These are phyloP conservation scores for Torymus tubicola DNA, from an alignment of 2,888 invertebrate species.

Conservation along the genomic window DNA sequence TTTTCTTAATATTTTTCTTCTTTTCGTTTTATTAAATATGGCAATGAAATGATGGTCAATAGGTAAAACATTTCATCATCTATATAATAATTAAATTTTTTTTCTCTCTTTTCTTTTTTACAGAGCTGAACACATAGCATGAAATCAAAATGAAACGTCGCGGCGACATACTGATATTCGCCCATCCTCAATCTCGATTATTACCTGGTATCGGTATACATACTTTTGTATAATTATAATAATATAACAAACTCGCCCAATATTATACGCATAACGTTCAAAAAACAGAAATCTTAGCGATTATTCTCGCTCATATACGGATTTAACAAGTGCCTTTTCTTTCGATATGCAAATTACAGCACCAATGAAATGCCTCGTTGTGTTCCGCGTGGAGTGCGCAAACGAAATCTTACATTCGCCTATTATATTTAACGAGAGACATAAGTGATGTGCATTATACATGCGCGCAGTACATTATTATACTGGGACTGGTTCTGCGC, in stretches of 20 bases:
- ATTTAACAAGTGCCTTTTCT: slow-evolving; percentile 34
- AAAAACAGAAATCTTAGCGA: neutral
- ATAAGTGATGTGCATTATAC: too few species aligned
- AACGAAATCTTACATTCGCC: neutral
- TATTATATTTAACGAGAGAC: too few species aligned
- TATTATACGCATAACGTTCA: slow-evolving; percentile 1
- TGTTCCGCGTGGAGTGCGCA: neutral
- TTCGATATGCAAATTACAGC: slow-evolving; percentile 44
- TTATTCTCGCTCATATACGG: too few species aligned
- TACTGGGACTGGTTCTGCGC: too few species aligned
- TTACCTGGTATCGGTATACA: too few species aligned
- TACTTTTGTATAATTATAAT: too few species aligned
- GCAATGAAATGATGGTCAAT: slow-evolving; percentile 26
- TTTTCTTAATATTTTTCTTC: neutral
- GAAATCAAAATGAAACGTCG: slow-evolving; percentile 19
- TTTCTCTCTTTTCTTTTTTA: slow-evolving; percentile 7
- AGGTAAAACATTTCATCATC: slow-evolving; percentile 28
- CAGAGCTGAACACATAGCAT: slow-evolving; percentile 38
- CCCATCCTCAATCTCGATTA: neutral
- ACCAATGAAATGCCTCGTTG: slow-evolving; percentile 29
- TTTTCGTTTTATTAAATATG: slow-evolving; percentile 42
- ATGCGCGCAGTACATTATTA: too few species aligned
- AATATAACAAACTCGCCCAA: neutral
- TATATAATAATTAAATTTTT: slow-evolving; percentile 19
- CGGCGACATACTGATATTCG: slow-evolving; percentile 11